Conservation (phyloP, 2,888 invertebrate species). For the Parnassius glacialis region DNA sequence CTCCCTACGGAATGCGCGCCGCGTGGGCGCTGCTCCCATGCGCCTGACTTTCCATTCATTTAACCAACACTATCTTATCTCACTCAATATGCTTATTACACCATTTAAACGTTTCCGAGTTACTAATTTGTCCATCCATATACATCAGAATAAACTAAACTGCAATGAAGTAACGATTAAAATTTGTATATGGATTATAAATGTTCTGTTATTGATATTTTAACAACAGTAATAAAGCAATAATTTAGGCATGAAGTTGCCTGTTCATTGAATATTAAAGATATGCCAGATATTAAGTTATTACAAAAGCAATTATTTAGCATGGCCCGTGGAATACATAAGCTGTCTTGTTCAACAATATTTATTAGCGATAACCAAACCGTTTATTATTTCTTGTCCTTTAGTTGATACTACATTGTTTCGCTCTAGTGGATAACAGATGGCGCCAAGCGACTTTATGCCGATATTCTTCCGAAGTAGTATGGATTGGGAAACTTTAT, state of each 20-base stretch:
- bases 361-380: conserved; percentile 19
- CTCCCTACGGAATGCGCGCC: conserved; percentile 70
- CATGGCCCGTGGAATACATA: conserved; percentile 5
- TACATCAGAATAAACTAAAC: not conserved
- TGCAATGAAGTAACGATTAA: not conserved
- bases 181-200: not conserved
- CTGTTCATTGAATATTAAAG: conserved; percentile 6
- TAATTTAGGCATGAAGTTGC: not conserved
- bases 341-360: conserved; percentile 20
- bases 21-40: conserved; percentile 65
- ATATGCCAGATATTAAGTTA: conserved; percentile 12
- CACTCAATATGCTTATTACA: conserved; percentile 67
- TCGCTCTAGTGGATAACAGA: conserved; percentile 35
- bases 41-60: conserved; percentile 76
- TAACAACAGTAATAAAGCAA: not conserved
- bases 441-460: conserved; percentile 38
- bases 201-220: not conserved
- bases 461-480: not conserved
- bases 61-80: conserved; percentile 77
- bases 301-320: conserved; percentile 11
- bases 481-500: conserved; percentile 3
- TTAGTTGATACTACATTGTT: conserved; percentile 7
- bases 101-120: conserved; percentile 52
- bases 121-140: conserved; percentile 22
- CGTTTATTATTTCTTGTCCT: conserved; percentile 7